phyloP scores from a whole-genome alignment of 1,140 invertebrate species.

The Pinna nobilis region DNA sequence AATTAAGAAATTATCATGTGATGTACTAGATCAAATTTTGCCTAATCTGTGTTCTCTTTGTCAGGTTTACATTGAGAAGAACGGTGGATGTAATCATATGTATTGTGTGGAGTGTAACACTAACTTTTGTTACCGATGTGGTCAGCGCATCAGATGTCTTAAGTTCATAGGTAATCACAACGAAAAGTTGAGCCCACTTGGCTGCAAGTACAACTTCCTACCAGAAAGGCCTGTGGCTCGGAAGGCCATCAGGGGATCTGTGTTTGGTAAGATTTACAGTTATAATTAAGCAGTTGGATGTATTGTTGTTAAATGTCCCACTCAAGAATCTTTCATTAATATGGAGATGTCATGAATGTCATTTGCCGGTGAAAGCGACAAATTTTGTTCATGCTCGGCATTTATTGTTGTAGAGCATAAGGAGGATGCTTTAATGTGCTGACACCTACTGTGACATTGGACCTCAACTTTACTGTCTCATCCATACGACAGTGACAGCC shows the following conservation, averaged over 20 bases:
- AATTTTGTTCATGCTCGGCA: too few species aligned
- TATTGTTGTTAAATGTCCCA: too few species aligned
- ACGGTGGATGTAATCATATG: conserved; percentile 76
- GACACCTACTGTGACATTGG: too few species aligned
- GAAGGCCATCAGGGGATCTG: conserved; percentile 71
- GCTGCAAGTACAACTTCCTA: conserved; percentile 74
- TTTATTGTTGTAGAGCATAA: too few species aligned
- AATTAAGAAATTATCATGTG: background rate
- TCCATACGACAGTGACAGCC: too few species aligned
- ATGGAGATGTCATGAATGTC: too few species aligned
- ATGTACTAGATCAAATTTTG: too few species aligned
- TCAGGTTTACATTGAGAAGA: conserved; percentile 75
- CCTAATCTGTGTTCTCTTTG: conserved; percentile 16
- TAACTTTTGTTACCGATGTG: conserved; percentile 76
- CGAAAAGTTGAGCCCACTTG: conserved; percentile 73
- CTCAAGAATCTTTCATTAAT: too few species aligned
- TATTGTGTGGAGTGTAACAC: conserved; percentile 73
- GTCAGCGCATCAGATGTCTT: conserved; percentile 68
- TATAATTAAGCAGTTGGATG: too few species aligned
- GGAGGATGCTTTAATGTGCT: too few species aligned
- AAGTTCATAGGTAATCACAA: conserved; percentile 75
- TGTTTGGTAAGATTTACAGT: conserved; percentile 72
- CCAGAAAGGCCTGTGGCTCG: conserved; percentile 71
- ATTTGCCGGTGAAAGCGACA: too few species aligned
- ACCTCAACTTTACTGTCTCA: too few species aligned